These are phyloP conservation scores for Melanocharis versteri DNA, from an alignment of 2,113 vertebrate species.

Conservation along the genomic window DNA sequence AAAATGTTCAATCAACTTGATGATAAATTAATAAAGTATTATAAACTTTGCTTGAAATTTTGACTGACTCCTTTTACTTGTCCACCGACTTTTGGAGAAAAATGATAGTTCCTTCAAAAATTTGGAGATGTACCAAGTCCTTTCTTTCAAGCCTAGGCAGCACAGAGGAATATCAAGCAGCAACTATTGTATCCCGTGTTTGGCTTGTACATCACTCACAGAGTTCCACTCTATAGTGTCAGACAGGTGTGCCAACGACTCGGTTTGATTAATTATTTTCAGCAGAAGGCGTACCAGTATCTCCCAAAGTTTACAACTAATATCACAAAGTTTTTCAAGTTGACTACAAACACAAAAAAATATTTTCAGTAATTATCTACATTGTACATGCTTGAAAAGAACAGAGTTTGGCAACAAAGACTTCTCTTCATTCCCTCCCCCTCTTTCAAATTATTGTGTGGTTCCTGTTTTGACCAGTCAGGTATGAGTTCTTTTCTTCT, in stretches of 20 bases:
- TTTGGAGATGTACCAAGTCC: background rate
- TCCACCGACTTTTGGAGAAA: background rate
- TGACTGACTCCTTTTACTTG: background rate
- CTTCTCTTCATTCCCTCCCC: background rate
- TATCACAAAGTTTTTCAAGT: background rate
- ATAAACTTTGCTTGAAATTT: background rate
- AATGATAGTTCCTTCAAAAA: background rate
- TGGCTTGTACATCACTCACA: background rate
- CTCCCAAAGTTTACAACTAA: background rate
- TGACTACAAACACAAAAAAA: background rate
- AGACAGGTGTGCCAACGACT: background rate
- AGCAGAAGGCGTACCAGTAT: background rate
- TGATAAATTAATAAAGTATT: background rate
- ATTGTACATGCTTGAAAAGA: background rate
- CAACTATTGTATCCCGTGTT: background rate
- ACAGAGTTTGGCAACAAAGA: constrained; percentile 19
- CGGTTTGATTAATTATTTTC: background rate
- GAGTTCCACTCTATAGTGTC: background rate
- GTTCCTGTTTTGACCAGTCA: constrained; percentile 48
- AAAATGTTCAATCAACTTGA: background rate
- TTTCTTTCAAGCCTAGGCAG: background rate
- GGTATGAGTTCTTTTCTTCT: constrained; percentile 22
- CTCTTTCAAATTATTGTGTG: constrained; percentile 2
- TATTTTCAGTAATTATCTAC: constrained; percentile 43
- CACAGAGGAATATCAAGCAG: background rate